Base-by-base conservation (phyloP, 2,888 invertebrate genomes). In the Chymomyza procnemis region DNA sequence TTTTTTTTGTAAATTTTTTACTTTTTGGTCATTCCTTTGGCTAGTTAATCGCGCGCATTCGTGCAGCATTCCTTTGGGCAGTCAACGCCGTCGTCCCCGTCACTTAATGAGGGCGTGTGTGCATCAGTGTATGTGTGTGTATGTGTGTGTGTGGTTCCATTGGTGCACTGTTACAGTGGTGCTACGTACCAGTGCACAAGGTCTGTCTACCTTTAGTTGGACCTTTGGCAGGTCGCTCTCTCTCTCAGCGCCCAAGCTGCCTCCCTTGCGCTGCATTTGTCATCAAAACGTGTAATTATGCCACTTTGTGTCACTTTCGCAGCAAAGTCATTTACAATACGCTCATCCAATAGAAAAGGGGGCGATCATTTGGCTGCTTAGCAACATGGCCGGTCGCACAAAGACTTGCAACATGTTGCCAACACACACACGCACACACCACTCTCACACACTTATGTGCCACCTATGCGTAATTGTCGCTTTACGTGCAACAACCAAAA, bases 241-340 rank as follows among this genome's bases (percentile, higher is more conserved):
- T 34, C 21, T 69, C 60, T 61, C 52, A 46, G 6, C 22, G 18
- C 47, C 19, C 12, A 34, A 16, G 26, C 19, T 47, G 14, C n/a
- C 48, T 52, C 21, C n/a, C n/a, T 22, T 14, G 21, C 34, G 34
- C 26, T 41, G 70, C 60, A 71, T 76, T 79, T 86, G 85, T 85
- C 87, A 85, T 83, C 84, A 63, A 81, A 86, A 89, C 83, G 78
- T 88, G 86, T 89, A 88, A 89, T 89, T 89, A 88, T 80, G 81
- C 80, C 79, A 84, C 86, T 83, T 84, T 86, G 80, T 79, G 86
- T 85, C 85, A 77, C 70, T 59, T 71, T 69, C 52, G 48, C 34
- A 46, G 16, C 26, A 21, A 41, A 68, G 64, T 58, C 64, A 76
- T 76, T 77, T 65, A 76, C 67, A 66, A 55, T 26, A 41, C 16